phyloP scores from a whole-genome alignment of 2,113 vertebrate species.

The Spizaetus ornatus region DNA sequence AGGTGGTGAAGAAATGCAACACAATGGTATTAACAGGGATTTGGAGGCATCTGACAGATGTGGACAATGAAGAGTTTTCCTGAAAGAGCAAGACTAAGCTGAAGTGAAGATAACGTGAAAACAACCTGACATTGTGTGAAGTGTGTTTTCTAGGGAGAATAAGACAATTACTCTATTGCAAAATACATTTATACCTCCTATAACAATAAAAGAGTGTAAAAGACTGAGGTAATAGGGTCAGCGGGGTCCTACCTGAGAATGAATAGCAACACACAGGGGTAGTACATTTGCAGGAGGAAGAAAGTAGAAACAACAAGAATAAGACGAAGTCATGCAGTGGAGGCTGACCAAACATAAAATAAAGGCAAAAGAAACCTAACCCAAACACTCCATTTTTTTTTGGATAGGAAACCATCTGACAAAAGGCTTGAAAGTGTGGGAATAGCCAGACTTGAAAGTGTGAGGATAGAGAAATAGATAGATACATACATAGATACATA shows the following conservation, averaged over 20 bases:
- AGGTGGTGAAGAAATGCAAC: not conserved
- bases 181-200: not conserved
- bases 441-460: not conserved
- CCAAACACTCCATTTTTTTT: not conserved
- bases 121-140: not conserved
- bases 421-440: not conserved
- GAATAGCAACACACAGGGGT: not conserved
- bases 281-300: not conserved
- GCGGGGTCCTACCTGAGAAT: not conserved
- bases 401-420: not conserved
- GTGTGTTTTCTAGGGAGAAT: not conserved
- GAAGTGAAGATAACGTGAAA: not conserved
- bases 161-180: not conserved
- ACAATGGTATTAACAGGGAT: not conserved
- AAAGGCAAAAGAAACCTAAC: not conserved
- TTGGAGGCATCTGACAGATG: not conserved
- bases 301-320: not conserved
- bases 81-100: not conserved
- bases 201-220: not conserved
- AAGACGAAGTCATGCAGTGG: not conserved
- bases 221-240: not conserved
- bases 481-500: not conserved
- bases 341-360: not conserved
- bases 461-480: not conserved
- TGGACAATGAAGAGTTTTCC: not conserved